phyloP scores from a whole-genome alignment of 2,797 vertebrate genomes.

The Clarias pachynema region DNA sequence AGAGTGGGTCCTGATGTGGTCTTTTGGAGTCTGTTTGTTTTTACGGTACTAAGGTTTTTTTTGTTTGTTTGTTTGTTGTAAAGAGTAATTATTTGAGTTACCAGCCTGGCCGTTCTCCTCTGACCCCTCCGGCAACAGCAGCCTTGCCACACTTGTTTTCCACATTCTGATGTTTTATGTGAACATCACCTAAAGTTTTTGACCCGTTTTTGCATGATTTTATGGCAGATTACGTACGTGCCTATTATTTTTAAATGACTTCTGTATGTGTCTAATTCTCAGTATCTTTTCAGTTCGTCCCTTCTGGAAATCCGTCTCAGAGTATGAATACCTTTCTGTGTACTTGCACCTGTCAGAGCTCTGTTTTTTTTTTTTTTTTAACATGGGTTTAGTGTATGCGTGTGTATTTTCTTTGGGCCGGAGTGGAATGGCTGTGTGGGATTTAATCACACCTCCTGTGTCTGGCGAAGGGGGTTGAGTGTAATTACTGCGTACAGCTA shows the following conservation, averaged over 20 bases:
- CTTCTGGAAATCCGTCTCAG: not conserved
- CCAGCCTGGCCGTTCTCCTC: not conserved
- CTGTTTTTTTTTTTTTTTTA: not conserved
- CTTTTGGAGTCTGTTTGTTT: not conserved
- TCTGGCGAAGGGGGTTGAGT: constrained; percentile 62
- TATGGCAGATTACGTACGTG: not conserved
- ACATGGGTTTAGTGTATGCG: not conserved
- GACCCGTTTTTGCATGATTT: not conserved
- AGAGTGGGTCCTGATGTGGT: not conserved
- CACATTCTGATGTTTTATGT: not conserved
- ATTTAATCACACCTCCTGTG: constrained; percentile 52
- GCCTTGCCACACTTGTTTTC: not conserved
- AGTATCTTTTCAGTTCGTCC: not conserved
- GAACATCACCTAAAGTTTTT: not conserved
- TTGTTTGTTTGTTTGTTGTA: not conserved
- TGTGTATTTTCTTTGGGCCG: constrained; percentile 9
- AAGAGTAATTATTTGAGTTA: not conserved
- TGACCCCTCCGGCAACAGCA: not conserved
- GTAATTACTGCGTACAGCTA: constrained; percentile 69
- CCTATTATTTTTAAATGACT: not conserved
- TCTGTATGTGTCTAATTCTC: not conserved
- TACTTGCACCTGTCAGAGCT: not conserved
- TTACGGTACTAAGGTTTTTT: not conserved
- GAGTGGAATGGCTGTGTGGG: constrained; percentile 35
- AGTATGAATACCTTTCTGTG: not conserved